Base-by-base conservation (phyloP, 2,797 vertebrate species). In the Liasis olivaceus region DNA sequence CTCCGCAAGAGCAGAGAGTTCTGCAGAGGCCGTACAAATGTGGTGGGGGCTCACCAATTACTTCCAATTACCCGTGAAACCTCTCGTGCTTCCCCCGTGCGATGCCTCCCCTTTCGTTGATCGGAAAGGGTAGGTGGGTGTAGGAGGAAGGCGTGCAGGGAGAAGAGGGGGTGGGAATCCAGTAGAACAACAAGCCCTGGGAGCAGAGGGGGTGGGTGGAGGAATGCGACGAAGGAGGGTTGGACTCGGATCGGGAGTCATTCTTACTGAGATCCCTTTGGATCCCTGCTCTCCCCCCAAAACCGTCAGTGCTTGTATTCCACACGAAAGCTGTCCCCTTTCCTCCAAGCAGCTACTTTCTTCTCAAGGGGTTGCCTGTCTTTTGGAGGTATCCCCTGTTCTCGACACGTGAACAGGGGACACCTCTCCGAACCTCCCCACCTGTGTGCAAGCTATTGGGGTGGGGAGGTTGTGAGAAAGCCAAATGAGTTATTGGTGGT, bases 41-140 rank as follows among this genome's bases (percentile, higher is more conserved):
- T 64, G 94, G 86, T 95, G 95, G 94, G 64, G 92, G 85, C 90
- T 93, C 81, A 0, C 31, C 92, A 95, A 96, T 96, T 96, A 95
- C 94, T 95, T 94, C 93, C 93, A 96, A 96, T 97, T 97, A 97
- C 95, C 95, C 95, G 95, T 96, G 94, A 96, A 96, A 96, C 93
- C 92, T 96, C 94, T 96, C 36, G 36, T 93, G 94, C 95, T 96
- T 91, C 94, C 94, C 95, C 85, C 93, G 88, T 0, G 0, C 89
- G 89, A 94, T 24, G 72, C 96, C 94, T 95, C 94, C 94, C 91
- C 93, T 96, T 94, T 92, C 92, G 62, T 89, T 96, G 1, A 0
- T 69, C 0, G 15, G 95, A 95, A 94, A 96, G 92, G 94, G 96
- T 96, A 96, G 95, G 87, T 3, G 85, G 92, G 91, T 64, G 96